Evolutionary conservation across 92 coral and sea anemone species (phyloP).

Genomic region (Epizoanthus fatuus): DNA sequence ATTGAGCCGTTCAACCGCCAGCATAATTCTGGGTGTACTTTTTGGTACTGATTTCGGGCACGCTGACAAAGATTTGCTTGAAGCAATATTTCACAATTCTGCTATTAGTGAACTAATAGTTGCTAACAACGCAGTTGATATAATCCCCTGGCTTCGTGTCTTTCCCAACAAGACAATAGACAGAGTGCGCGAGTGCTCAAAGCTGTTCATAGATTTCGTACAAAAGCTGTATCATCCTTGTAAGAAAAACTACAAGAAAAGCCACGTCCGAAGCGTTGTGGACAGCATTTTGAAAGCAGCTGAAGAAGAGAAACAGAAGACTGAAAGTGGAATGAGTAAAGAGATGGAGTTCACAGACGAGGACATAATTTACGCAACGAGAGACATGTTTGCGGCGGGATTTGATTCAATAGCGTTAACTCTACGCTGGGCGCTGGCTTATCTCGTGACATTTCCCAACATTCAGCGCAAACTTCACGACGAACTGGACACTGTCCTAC

Average conservation of each 20-base stretch:
- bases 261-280: too few species aligned
- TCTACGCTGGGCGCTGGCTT: slow-evolving; percentile 29
- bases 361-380: slow-evolving; percentile 18
- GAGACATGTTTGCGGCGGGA: slow-evolving; percentile 75
- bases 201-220: too few species aligned
- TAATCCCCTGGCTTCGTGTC: slow-evolving; percentile 60
- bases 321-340: too few species aligned
- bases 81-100: slow-evolving; percentile 42
- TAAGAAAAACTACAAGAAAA: too few species aligned
- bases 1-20: slow-evolving; percentile 65
- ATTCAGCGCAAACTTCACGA: slow-evolving; percentile 65
- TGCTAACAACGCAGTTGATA: slow-evolving; percentile 60
- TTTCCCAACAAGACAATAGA: too few species aligned
- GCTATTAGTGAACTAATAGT: slow-evolving; percentile 45
- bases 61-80: slow-evolving; percentile 32
- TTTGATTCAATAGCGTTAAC: slow-evolving; percentile 67
- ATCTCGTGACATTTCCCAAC: slow-evolving; percentile 44
- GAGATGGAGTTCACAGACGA: too few species aligned
- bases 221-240: too few species aligned
- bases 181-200: too few species aligned
- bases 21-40: slow-evolving; percentile 62
- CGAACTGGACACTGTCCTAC: slow-evolving; percentile 68
- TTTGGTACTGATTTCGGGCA: slow-evolving; percentile 54
- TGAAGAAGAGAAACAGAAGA: too few species aligned
- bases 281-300: too few species aligned